Conservation (phyloP, 2,113 vertebrate genomes). For the Accipiter virgatus region DNA sequence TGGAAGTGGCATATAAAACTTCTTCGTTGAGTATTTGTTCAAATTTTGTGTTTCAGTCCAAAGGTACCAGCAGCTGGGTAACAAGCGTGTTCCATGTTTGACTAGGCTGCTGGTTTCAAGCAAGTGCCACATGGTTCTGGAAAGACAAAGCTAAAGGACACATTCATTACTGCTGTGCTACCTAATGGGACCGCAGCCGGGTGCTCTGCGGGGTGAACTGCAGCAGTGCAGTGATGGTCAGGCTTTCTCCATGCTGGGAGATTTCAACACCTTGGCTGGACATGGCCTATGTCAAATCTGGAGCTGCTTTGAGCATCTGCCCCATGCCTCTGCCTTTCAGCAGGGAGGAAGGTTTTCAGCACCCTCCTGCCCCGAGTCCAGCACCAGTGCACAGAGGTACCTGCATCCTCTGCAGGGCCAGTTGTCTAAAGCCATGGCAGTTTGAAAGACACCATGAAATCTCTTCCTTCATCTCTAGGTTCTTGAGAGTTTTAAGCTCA, state of each 20-base stretch:
- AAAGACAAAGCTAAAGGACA: neutral
- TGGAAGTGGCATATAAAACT: neutral
- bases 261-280: neutral
- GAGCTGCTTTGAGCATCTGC: neutral
- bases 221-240: neutral
- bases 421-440: neutral
- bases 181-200: rapidly evolving
- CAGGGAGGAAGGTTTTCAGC: neutral
- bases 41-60: neutral
- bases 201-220: rapidly evolving
- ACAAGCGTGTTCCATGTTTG: neutral
- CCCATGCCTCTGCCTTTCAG: neutral
- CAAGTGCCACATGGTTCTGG: too few species aligned
- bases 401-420: neutral
- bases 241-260: neutral
- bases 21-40: neutral
- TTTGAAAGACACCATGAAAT: neutral
- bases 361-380: rapidly evolving
- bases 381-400: neutral
- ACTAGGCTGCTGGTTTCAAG: neutral
- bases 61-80: neutral
- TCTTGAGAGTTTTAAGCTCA: neutral
- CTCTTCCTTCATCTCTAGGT: neutral
- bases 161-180: neutral
- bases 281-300: neutral